Evolutionary conservation across 2,113 vertebrate genomes (phyloP).

Genomic region (Carassius gibelio): DNA sequence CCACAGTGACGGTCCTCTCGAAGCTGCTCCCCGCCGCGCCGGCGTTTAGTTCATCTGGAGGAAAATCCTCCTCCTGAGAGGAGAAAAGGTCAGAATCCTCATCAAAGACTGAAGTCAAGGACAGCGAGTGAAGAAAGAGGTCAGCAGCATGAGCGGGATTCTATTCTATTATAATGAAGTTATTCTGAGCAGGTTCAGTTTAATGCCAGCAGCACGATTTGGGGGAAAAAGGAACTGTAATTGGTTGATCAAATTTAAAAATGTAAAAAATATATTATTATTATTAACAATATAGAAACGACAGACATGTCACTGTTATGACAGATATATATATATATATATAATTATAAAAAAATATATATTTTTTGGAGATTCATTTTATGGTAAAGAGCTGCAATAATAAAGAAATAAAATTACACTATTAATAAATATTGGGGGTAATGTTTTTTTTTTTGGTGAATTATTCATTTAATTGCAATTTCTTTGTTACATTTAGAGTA

Average conservation of each 20-base stretch:
- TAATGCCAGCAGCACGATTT: background rate
- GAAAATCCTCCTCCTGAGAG: slow-evolving; percentile 75
- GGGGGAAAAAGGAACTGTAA: background rate
- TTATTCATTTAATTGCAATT: no score
- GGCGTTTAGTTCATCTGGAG: slow-evolving; percentile 51
- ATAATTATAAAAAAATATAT: no score
- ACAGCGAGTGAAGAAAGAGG: slow-evolving; percentile 27
- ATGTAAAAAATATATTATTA: no score
- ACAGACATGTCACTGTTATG: no score
- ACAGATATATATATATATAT: no score
- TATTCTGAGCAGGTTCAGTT: background rate
- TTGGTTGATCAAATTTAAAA: background rate
- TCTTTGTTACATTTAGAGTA: no score
- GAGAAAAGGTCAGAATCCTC: slow-evolving; percentile 43
- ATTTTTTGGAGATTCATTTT: no score
- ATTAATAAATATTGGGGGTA: no score
- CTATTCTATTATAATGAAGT: background rate
- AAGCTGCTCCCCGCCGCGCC: slow-evolving; percentile 71
- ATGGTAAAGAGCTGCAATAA: no score
- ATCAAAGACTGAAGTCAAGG: slow-evolving; percentile 36
- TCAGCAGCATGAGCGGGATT: background rate
- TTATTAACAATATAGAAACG: no score
- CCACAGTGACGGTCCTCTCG: slow-evolving; percentile 89
- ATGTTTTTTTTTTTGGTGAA: no score
- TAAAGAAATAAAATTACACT: no score